Evolutionary conservation across 2,113 vertebrate species (phyloP), one percentile per base, ranked within the genome.

Genomic region (Ceuthmochares aereus): DNA sequence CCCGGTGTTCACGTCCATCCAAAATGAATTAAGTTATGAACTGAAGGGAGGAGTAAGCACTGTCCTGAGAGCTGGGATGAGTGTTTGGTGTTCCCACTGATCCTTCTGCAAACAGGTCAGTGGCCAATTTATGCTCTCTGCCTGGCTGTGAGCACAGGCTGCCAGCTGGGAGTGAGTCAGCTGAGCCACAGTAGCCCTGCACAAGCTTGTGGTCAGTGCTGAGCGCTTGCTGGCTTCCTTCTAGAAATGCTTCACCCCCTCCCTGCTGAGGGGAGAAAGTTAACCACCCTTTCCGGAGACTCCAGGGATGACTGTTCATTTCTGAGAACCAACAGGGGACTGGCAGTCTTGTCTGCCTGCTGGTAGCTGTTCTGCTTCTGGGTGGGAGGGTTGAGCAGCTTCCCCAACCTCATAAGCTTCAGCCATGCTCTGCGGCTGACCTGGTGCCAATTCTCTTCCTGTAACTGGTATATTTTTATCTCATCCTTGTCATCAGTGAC

Each of bases 71-170:
- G 51, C 67, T 51, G 63, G 59, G 52, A 19, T n/a, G 64, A 59
- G 59, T 7, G 63, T 42, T 34, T 80, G 90, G 59, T 43, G 20
- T 79, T 85, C 67, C 51, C 78, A 56, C 62, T 72, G 10, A 54
- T 54, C 88, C n/a, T 36, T 32, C 67, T 62, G 88, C 66, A 79
- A 88, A 27, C 42, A 55, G 91, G 80, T 84, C 96, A 91, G 72
- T 4, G 3, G 84, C 30, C 73, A 32, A 6, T 66, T 26, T 59
- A 76, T 23, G 84, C 72, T 93, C 30, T 14, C 12, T 0, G 18
- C 40, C 43, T 1, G 67, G 85, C 66, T 1, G 2, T 0, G 1
- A 36, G 77, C 55, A 0, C 32, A 3, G 75, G 54, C 79, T 86
- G 95, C 70, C 91, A 56, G 95, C 22, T 0, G 54, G 70, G 67